Evolutionary conservation across 2,113 vertebrate genomes (phyloP).

Genomic region (Atherinomorus stipes): DNA sequence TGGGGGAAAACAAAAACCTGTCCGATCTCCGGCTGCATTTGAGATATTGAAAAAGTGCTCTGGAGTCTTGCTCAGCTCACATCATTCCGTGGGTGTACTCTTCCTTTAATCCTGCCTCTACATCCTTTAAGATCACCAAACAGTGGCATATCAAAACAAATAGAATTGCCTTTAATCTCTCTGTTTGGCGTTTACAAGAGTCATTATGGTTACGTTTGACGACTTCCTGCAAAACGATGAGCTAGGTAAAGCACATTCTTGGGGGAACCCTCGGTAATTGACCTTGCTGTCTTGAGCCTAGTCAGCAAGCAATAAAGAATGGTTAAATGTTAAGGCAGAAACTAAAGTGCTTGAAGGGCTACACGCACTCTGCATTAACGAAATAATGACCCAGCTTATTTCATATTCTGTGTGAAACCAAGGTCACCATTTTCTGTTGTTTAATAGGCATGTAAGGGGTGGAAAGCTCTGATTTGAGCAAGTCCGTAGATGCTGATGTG

Average conservation of each 20-base stretch:
- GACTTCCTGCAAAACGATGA: conserved; percentile 73
- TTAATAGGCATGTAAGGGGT: conserved; percentile 79
- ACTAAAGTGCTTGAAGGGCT: conserved; percentile 82
- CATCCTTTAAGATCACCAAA: conserved; percentile 40
- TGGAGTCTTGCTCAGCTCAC: no score
- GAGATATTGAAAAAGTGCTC: no score
- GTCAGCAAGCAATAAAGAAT: conserved; percentile 81
- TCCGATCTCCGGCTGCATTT: no score
- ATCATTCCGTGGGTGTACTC: no score
- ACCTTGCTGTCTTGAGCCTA: conserved; percentile 81
- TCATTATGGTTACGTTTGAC: conserved; percentile 68
- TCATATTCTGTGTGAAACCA: conserved; percentile 84
- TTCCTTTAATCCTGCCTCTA: no score
- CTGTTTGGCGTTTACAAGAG: conserved; percentile 58
- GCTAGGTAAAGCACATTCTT: conserved; percentile 72
- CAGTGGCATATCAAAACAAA: conserved; percentile 67
- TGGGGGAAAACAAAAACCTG: no score
- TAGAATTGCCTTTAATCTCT: conserved; percentile 57
- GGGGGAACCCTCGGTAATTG: conserved; percentile 77
- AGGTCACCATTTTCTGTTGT: conserved; percentile 81
- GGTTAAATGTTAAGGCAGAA: conserved; percentile 81
- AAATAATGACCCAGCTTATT: conserved; percentile 84
- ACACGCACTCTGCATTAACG: conserved; percentile 75
- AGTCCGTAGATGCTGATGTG: conserved; percentile 21
- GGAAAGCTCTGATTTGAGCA: conserved; percentile 70